A percentile compares a stretch with the other conserved stretches of the same genome.
These are phyloP conservation scores for Avahi laniger DNA, from an alignment of 2,797 vertebrate genomes.

Conservation along the genomic window DNA sequence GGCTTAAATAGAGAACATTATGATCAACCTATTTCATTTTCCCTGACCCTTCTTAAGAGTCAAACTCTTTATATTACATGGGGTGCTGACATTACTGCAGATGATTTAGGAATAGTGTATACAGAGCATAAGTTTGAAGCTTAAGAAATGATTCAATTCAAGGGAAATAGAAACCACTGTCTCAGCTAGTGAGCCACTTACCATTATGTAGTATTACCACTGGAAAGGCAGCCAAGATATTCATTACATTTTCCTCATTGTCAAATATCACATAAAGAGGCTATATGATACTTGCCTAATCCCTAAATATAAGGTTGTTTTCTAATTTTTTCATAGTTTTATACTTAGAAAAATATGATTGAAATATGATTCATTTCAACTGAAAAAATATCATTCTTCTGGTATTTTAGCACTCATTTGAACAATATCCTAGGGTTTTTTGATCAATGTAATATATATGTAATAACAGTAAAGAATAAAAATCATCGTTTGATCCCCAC, in stretches of 20 bases:
- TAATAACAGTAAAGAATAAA: neutral
- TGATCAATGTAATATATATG: neutral
- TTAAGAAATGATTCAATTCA: constrained; percentile 4
- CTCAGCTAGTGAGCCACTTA: constrained; percentile 36
- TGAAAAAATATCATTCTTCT: neutral
- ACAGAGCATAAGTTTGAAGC: neutral
- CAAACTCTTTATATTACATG: constrained; percentile 29
- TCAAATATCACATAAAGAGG: neutral
- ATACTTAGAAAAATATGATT: neutral
- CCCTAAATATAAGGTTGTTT: neutral
- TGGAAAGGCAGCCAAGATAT: constrained; percentile 32
- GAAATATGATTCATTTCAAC: neutral
- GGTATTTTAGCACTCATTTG: neutral
- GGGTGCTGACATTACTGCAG: neutral
- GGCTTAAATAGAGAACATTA: constrained; percentile 30
- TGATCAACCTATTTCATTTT: constrained; percentile 52
- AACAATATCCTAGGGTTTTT: neutral
- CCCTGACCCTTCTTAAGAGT: constrained; percentile 15
- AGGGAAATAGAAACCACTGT: neutral
- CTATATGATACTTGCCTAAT: neutral
- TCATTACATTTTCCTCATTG: constrained; percentile 18
- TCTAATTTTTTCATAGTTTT: neutral
- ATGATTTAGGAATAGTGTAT: neutral
- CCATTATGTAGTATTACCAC: neutral
- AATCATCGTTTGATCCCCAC: neutral